Evolutionary conservation across 2,888 invertebrate species (phyloP).

Genomic region (Zele albiditarsus): DNA sequence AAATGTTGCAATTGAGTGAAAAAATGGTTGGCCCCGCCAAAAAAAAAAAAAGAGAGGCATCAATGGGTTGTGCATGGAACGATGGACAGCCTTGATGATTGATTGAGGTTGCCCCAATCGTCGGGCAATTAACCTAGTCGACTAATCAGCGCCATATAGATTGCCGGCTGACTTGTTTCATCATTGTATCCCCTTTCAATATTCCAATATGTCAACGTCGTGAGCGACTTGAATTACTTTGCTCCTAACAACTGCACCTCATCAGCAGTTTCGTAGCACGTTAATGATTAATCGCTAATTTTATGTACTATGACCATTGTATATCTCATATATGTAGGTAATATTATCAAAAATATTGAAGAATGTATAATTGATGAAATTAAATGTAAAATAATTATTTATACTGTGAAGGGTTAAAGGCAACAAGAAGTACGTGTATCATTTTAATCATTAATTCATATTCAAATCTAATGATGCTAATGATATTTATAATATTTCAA

Average conservation of each 20-base stretch:
- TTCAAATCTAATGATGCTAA: background rate
- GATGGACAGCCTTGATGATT: background rate
- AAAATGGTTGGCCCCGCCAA: background rate
- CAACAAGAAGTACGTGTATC: no score
- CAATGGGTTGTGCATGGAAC: background rate
- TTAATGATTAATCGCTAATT: background rate
- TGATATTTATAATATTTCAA: background rate
- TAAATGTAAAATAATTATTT: no score
- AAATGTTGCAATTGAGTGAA: background rate
- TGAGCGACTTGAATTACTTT: constrained; percentile 20
- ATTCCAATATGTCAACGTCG: constrained; percentile 32
- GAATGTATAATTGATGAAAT: no score
- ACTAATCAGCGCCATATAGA: constrained; percentile 34
- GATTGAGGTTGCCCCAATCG: constrained; percentile 25
- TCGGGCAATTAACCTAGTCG: constrained; percentile 27
- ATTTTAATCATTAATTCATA: background rate
- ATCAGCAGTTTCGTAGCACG: constrained; percentile 11
- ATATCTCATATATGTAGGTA: no score
- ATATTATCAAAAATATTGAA: no score
- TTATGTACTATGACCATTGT: background rate
- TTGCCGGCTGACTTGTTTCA: no score
- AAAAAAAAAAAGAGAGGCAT: background rate
- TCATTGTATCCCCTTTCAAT: constrained; percentile 16
- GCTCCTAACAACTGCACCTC: background rate
- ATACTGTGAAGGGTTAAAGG: no score